A percentile compares a stretch with the other conserved stretches of the same genome.
Evolutionary conservation across 2,888 invertebrate genomes (phyloP).

Genomic region (Trissonchulus sp.): DNA sequence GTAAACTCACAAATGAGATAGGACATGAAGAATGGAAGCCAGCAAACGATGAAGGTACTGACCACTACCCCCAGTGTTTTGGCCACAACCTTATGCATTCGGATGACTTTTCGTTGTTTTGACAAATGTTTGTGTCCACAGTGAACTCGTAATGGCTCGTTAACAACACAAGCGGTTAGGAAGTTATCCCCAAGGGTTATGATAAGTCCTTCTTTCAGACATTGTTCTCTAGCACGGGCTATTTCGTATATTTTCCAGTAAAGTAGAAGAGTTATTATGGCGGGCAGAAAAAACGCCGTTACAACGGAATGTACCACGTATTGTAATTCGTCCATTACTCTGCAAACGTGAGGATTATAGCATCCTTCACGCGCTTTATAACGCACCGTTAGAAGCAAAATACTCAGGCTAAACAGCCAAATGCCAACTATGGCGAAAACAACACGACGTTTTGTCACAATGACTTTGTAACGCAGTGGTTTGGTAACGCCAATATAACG

Average conservation of each 20-base stretch:
- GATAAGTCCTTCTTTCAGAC: constrained; percentile 15
- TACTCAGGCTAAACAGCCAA: constrained; percentile 46
- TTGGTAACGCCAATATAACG: constrained; percentile 51
- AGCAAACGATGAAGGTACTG: constrained; percentile 61
- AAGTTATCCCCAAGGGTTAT: constrained; percentile 11
- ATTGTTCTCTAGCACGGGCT: neutral
- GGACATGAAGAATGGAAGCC: constrained; percentile 61
- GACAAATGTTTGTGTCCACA: constrained; percentile 2
- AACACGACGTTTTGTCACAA: constrained; percentile 46
- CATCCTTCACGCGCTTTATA: constrained; percentile 41
- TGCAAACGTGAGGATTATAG: constrained; percentile 4
- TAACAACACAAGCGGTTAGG: neutral
- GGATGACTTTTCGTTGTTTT: constrained; percentile 47
- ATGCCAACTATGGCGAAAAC: constrained; percentile 45
- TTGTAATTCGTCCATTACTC: constrained; percentile 3
- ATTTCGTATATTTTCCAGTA: constrained; percentile 26
- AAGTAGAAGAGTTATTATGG: constrained; percentile 6
- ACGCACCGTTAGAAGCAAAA: constrained; percentile 47
- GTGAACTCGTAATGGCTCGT: constrained; percentile 6
- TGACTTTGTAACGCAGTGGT: constrained; percentile 48
- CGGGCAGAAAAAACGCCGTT: constrained; percentile 19
- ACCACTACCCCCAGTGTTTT: constrained; percentile 61
- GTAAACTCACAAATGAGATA: constrained; percentile 59
- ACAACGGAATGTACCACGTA: constrained; percentile 24
- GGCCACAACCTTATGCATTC: constrained; percentile 58